Percentiles rank a stretch among this genome's conserved stretches.
Evolutionary conservation across 2,888 invertebrate species (phyloP).

Genomic region (Calameuta pallipes): DNA sequence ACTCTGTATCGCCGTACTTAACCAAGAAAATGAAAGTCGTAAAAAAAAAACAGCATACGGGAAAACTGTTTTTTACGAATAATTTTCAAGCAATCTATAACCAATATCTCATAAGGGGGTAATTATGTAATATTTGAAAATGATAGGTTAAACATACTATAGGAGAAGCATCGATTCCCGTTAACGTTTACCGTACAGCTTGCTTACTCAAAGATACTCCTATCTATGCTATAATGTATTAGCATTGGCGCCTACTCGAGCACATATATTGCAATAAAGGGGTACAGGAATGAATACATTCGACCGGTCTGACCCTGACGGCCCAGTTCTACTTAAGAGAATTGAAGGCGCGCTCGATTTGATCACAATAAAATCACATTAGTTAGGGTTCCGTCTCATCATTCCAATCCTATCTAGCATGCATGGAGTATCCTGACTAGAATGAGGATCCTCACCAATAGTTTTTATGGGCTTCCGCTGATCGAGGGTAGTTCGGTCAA

Average conservation of each 20-base stretch:
- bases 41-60: too few species aligned
- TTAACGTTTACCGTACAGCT: neutral
- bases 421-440: neutral
- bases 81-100: too few species aligned
- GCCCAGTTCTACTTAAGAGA: neutral
- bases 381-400: neutral
- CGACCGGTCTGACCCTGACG: neutral
- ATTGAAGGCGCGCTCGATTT: neutral
- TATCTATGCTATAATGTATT: neutral
- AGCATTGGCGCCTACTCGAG: neutral
- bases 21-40: too few species aligned
- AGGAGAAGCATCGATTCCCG: neutral
- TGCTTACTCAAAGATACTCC: neutral
- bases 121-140: neutral
- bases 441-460: neutral
- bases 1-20: too few species aligned
- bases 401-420: neutral
- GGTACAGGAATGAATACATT: neutral
- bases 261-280: neutral
- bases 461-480: neutral
- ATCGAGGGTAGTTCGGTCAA: neutral
- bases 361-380: neutral
- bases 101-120: neutral
- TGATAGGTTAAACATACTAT: neutral
- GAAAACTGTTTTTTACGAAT: too few species aligned